phyloP scores from a whole-genome alignment of 2,797 vertebrate species.

The Trematomus bernacchii region DNA sequence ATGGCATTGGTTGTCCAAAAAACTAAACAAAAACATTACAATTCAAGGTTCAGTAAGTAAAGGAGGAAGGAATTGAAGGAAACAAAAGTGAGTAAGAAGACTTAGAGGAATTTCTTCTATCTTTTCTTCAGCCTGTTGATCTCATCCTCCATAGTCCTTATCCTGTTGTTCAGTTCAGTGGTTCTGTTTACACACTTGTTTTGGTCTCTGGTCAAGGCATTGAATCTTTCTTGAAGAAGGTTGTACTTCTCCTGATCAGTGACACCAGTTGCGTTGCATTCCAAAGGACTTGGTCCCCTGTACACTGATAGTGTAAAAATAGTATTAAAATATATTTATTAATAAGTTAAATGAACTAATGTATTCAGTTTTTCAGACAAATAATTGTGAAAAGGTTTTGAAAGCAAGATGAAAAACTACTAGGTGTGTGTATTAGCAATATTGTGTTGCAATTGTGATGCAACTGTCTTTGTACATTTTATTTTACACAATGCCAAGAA shows the following conservation, averaged over 20 bases:
- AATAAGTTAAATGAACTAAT: rapidly evolving
- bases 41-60: not conserved
- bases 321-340: not conserved
- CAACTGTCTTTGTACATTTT: not conserved
- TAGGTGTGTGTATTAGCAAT: not conserved
- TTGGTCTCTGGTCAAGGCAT: slow-evolving; percentile 32
- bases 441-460: not conserved
- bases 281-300: not conserved
- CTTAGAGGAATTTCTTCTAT: slow-evolving; percentile 12
- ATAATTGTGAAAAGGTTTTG: not conserved
- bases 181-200: slow-evolving; percentile 9
- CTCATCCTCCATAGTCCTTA: not conserved
- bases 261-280: slow-evolving; percentile 1
- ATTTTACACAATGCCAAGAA: not conserved
- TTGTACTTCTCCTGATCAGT: not conserved
- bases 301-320: slow-evolving; percentile 10
- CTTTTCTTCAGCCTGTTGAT: not conserved
- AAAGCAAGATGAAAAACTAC: not conserved
- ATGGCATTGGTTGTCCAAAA: not conserved
- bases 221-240: slow-evolving; percentile 12
- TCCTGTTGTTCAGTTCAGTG: not conserved
- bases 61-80: not conserved
- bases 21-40: not conserved
- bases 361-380: not conserved
- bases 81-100: not conserved